Percentiles rank a stretch among this genome's conserved stretches.
Evolutionary conservation across 1,140 invertebrate genomes (phyloP).

Genomic region (Centruroides sculpturatus): DNA sequence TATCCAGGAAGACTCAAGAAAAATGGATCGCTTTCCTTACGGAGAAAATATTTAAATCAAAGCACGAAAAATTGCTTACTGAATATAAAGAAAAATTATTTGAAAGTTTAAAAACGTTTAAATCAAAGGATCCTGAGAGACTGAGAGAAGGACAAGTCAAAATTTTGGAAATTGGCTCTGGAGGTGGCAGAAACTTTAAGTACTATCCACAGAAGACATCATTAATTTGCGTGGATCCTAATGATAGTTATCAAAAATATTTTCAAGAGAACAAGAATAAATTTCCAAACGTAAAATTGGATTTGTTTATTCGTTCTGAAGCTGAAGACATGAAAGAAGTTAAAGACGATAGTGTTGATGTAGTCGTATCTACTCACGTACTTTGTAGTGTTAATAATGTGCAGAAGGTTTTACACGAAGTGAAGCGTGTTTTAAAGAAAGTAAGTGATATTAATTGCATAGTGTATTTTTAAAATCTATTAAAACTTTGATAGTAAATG

Average conservation of each 20-base stretch:
- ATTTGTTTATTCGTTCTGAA: neutral
- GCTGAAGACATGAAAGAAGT: constrained; percentile 26
- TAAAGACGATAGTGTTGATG: constrained; percentile 23
- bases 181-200: too few relatives aligned
- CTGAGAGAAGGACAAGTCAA: too few relatives aligned
- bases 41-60: too few relatives aligned
- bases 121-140: too few relatives aligned
- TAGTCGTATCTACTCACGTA: constrained; percentile 25
- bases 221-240: constrained; percentile 10
- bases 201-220: neutral
- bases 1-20: too few relatives aligned
- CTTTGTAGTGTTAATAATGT: constrained; percentile 24
- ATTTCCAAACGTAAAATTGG: constrained; percentile 1
- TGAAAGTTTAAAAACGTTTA: too few relatives aligned
- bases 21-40: too few relatives aligned
- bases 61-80: too few relatives aligned
- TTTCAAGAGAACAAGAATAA: constrained; percentile 4
- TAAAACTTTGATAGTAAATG: too few relatives aligned
- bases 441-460: constrained; percentile 6
- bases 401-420: constrained; percentile 20
- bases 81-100: too few relatives aligned
- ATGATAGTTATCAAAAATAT: constrained; percentile 2
- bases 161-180: too few relatives aligned
- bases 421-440: constrained; percentile 25
- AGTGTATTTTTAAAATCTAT: too few relatives aligned